These are phyloP conservation scores for Phasianus colchicus DNA, from an alignment of 2,113 vertebrate genomes.

Conservation along the genomic window DNA sequence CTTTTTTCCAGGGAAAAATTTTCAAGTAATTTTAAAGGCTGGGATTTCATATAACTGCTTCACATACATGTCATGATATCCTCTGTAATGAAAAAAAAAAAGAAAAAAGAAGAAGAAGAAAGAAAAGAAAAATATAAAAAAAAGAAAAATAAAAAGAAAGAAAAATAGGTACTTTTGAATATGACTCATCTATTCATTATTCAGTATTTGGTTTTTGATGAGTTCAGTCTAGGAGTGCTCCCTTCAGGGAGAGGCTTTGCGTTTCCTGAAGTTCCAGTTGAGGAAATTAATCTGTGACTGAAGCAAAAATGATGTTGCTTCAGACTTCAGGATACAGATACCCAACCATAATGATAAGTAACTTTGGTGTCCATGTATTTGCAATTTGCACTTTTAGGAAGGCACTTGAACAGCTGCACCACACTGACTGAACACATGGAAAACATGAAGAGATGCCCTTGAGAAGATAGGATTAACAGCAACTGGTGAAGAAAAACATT, in stretches of 20 bases:
- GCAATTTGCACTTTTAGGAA: background rate
- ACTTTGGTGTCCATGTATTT: background rate
- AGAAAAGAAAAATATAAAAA: background rate
- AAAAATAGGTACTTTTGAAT: rapidly evolving
- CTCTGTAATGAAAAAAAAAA: background rate
- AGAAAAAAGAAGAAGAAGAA: background rate
- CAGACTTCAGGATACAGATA: background rate
- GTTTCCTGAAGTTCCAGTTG: background rate
- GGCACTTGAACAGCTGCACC: rapidly evolving
- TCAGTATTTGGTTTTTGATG: background rate
- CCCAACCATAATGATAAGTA: background rate
- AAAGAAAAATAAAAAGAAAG: background rate
- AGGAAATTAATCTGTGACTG: background rate
- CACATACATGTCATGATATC: rapidly evolving
- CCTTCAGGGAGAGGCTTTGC: background rate
- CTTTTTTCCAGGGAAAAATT: background rate
- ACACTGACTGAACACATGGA: background rate
- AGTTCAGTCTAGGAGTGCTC: background rate
- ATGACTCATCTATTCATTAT: background rate
- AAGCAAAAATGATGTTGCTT: background rate
- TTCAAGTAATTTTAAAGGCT: background rate
- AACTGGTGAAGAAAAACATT: background rate
- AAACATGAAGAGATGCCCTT: background rate
- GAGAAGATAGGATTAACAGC: background rate
- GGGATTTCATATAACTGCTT: background rate